Evolutionary conservation across 1,140 invertebrate genomes (phyloP), one percentile per base, ranked within the genome.

Genomic region (Oryctes rhinoceros): DNA sequence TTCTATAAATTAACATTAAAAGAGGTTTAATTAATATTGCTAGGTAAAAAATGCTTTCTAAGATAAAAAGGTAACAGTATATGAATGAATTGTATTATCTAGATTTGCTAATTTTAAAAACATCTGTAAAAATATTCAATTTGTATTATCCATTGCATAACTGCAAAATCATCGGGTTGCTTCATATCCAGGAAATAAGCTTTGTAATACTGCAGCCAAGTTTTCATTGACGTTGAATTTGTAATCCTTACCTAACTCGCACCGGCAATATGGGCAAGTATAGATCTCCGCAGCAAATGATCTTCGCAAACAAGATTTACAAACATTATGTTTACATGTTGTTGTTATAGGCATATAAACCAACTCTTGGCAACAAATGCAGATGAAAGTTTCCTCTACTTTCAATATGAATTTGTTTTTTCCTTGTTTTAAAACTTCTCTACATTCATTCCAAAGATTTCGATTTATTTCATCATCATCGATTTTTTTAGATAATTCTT

Each of bases 331-430:
- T 65, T 87, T 85, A 83, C 95, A 96, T 4, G 89, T 87, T 3
- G 93, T 94, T 0, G 95, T 96, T 3, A 96, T 88, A 0, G 95
- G 95, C 81, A 92, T 90, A 78, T 88, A 92, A 0, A 94, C 91
- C 4, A 96, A 81, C 75, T 95, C 94, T 86, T 95, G 93, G 85
- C 96, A 97, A 82, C 94, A 96, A 53, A 94, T 93, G 85, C 96
- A 97, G 1, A 90, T 89, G 86, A 96, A 96, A 37, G 89, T 83
- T 85, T 93, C 91, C 81, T 92, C 90, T 3, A 95, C 90, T 83
- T 91, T 91, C 35, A 90, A 89, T 15, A 94, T 87, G 84, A 94
- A 94, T 81, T 90, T 89, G 86, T 88, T 83, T 89, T 92, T 86
- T 81, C 92, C 86, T 85, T 89, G 78, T 76, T 86, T 77, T 82